phyloP scores from a whole-genome alignment of 2,888 invertebrate genomes.

The Machimus rusticus region DNA sequence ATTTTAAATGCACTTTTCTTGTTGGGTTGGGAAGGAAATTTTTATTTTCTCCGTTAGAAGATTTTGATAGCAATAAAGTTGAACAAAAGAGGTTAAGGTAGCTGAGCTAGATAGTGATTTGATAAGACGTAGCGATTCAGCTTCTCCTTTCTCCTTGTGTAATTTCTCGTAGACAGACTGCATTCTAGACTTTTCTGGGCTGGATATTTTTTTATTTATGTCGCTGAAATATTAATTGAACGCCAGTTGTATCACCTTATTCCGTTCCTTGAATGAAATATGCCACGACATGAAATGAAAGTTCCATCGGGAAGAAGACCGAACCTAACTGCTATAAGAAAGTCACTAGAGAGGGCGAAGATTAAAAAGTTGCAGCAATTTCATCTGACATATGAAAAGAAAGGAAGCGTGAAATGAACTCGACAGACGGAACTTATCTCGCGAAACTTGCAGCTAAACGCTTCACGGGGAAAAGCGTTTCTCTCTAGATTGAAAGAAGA shows the following conservation, averaged over 20 bases:
- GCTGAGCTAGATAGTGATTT: not conserved
- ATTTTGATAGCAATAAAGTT: not conserved
- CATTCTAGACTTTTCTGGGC: not conserved
- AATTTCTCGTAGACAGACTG: too few species aligned
- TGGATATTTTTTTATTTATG: not conserved
- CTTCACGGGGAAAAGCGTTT: not conserved
- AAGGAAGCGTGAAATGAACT: slow-evolving; percentile 20
- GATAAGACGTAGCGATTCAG: not conserved
- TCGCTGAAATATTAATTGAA: not conserved
- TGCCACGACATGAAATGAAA: not conserved
- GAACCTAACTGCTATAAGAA: not conserved
- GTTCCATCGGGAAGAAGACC: not conserved
- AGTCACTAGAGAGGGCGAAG: not conserved
- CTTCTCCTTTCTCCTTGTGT: not conserved
- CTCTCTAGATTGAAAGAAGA: not conserved
- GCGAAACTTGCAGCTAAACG: not conserved
- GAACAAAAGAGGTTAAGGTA: not conserved
- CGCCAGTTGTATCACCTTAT: not conserved
- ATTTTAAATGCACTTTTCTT: not conserved
- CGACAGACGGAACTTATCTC: slow-evolving; percentile 10
- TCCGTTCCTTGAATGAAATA: not conserved
- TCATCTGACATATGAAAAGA: not conserved
- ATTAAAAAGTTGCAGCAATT: slow-evolving; percentile 19
- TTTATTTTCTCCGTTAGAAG: not conserved
- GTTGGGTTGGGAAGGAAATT: not conserved